A percentile compares a stretch with the other conserved stretches of the same genome.
These are phyloP conservation scores for Aleiodes testaceus DNA, from an alignment of 2,888 invertebrate species.

Conservation along the genomic window DNA sequence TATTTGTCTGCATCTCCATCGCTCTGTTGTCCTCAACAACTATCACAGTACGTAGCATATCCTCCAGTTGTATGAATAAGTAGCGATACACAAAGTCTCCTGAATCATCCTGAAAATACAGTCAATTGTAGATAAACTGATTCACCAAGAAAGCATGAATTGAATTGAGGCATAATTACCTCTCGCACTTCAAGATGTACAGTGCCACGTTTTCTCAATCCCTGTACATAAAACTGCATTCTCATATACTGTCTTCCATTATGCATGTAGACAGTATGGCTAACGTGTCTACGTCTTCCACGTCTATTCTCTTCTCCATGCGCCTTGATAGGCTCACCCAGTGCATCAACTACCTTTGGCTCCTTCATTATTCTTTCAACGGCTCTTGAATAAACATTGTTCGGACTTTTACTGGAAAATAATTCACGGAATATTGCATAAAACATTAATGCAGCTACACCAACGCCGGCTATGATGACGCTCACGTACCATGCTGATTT, in stretches of 20 bases:
- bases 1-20: slow-evolving; percentile 62
- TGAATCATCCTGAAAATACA: slow-evolving; percentile 78
- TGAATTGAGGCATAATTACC: slow-evolving; percentile 74
- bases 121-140: slow-evolving; percentile 30
- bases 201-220: slow-evolving; percentile 85
- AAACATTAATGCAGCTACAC: slow-evolving; percentile 87
- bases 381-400: slow-evolving; percentile 87
- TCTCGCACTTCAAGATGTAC: slow-evolving; percentile 90
- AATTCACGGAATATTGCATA: slow-evolving; percentile 90
- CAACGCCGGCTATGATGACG: slow-evolving; percentile 86
- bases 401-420: slow-evolving; percentile 90
- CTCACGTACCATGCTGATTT: slow-evolving; percentile 91
- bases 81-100: slow-evolving; percentile 88
- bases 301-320: slow-evolving; percentile 90
- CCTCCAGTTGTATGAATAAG: slow-evolving; percentile 87
- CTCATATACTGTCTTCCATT: slow-evolving; percentile 86
- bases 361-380: slow-evolving; percentile 84
- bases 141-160: neutral
- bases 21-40: slow-evolving; percentile 85
- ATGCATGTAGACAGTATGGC: slow-evolving; percentile 83
- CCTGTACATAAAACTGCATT: slow-evolving; percentile 94
- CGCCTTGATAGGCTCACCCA: slow-evolving; percentile 92
- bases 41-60: slow-evolving; percentile 83
- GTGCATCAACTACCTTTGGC: slow-evolving; percentile 83
- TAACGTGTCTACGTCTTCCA: slow-evolving; percentile 88